phyloP scores from a whole-genome alignment of 2,113 vertebrate genomes.

The Cyprinodon tularosa region DNA sequence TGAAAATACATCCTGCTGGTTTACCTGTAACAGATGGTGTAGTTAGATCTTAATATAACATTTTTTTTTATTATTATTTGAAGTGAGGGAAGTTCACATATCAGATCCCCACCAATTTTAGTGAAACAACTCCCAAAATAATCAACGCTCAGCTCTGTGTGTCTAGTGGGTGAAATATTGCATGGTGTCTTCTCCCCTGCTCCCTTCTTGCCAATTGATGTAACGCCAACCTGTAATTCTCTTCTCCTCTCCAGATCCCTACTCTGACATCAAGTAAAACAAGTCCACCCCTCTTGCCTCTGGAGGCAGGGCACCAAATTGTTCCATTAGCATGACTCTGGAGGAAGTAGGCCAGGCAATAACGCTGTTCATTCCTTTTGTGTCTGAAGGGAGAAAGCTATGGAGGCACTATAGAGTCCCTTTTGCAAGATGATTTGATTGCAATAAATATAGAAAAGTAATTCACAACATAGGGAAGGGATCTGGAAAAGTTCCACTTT shows the following conservation, averaged over 20 bases:
- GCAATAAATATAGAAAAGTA: conserved; percentile 50
- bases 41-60: conserved; percentile 17
- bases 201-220: conserved; percentile 65
- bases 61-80: conserved; percentile 25
- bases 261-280: conserved; percentile 74
- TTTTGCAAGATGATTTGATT: conserved; percentile 37
- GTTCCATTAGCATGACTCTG: conserved; percentile 71
- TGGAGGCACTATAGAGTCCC: conserved; percentile 49
- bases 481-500: conserved; percentile 55
- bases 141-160: conserved; percentile 34
- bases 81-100: conserved; percentile 9
- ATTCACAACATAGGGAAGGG: conserved; percentile 34
- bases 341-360: conserved; percentile 64
- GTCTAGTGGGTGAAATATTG: conserved; percentile 42
- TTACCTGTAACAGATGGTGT: conserved; percentile 57
- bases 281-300: conserved; percentile 73
- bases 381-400: conserved; percentile 56
- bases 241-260: conserved; percentile 62
- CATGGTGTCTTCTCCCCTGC: conserved; percentile 43
- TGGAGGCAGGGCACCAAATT: conserved; percentile 69
- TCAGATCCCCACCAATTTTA: conserved; percentile 39
- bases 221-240: conserved; percentile 73
- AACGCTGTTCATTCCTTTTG: conserved; percentile 61
- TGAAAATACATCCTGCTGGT: conserved; percentile 5
- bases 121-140: conserved; percentile 57